Percentiles rank a stretch among this genome's conserved stretches.
Conservation (phyloP, 2,888 invertebrate genomes). For the Agrochola macilenta region DNA sequence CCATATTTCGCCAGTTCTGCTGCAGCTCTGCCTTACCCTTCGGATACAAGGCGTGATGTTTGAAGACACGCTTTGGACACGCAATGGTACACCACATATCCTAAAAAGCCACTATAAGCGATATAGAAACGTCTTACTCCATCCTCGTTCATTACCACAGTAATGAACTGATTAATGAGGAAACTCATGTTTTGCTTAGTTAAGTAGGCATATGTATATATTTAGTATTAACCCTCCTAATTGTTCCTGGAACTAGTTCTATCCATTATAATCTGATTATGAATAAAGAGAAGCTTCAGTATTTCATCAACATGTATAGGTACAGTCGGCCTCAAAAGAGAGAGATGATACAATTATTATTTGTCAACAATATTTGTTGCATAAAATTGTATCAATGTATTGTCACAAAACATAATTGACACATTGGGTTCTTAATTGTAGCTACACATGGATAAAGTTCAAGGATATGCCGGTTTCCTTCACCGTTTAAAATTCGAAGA, state of each 20-base stretch:
- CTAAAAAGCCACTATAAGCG: too few relatives aligned
- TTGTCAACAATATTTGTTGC: neutral
- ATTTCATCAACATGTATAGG: neutral
- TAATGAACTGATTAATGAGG: conserved; percentile 1
- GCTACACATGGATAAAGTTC: too few relatives aligned
- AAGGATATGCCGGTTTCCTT: neutral
- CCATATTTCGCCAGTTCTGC: too few relatives aligned
- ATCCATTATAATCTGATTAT: neutral
- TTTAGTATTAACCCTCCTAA: neutral
- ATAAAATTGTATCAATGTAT: neutral
- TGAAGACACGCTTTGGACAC: neutral
- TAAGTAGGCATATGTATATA: neutral
- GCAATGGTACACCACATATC: neutral
- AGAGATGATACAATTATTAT: neutral
- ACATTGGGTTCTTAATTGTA: neutral
- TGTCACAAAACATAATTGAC: neutral
- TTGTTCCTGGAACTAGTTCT: neutral
- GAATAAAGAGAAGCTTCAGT: neutral
- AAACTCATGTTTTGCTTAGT: conserved; percentile 1
- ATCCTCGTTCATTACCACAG: neutral
- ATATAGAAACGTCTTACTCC: neutral
- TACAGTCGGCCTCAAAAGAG: neutral
- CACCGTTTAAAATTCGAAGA: neutral
- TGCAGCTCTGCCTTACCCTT: too few relatives aligned
- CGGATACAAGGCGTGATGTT: neutral